Evolutionary conservation across 1,140 invertebrate species (phyloP), one percentile per base, ranked within the genome.

Genomic region (Ips typographus): DNA sequence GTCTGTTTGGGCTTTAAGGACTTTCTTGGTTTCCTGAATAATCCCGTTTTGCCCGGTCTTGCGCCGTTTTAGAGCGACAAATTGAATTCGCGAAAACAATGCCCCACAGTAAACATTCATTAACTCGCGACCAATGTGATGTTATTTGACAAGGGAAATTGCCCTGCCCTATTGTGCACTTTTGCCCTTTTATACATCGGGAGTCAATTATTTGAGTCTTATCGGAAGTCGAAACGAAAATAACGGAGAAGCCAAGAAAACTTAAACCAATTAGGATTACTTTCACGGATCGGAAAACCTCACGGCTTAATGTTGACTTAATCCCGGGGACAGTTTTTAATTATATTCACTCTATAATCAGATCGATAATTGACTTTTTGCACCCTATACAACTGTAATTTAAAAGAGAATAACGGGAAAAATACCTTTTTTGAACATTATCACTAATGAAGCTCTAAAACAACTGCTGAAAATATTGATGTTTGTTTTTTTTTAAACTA

Each of bases 221-320:
- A 67, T 58, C 58, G 41, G 41, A 52, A 68, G 37, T 44, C 39
- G 60, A 51, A 47, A 49, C 43, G 43, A 55, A 68, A 42, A 60
- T 59, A 52, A 36, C 36, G 4, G 8, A 36, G 60, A 69, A 69
- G 59, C 67, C 67, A 63, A 62, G 59, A 49, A 69, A 62, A 44
- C 43, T 52, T 63, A 69, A 69, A 40, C 67, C 67, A 63, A 69
- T 69, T 69, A 69, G 62, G 52, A 56, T 56, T 65, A 55, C 4
- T 40, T 62, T 62, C 22, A 51, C 60, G 40, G 42, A 60, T 60
- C n/a, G 38, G 8, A 60, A 37, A 58, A 41, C 56, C 56, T 58
- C 40, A 22, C 22, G 22, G 22, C 22, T 22, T 22, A 22, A 22
- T 22, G 22, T 22, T 22, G 22, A 22, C 22, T 22, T 22, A 22